Evolutionary conservation across 2,888 invertebrate species (phyloP).

Genomic region (Campoplex capitator): DNA sequence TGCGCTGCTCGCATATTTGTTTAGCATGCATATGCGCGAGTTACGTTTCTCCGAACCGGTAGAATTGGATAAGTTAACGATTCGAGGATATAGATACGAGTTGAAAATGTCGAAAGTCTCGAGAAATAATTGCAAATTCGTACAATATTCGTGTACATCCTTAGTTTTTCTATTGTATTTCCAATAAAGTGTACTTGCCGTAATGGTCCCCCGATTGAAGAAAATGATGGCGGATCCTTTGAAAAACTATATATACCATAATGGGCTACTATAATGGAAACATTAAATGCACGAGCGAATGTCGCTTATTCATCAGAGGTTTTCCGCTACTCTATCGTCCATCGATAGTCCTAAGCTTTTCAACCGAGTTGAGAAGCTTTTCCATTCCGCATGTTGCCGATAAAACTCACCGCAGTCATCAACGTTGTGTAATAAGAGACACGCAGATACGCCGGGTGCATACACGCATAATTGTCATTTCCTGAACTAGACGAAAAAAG

Average conservation of each 20-base stretch:
- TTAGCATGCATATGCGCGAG: constrained; percentile 6
- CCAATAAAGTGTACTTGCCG: background rate
- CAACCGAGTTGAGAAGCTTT: constrained; percentile 6
- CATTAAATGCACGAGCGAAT: background rate
- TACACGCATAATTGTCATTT: background rate
- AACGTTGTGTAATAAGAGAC: background rate
- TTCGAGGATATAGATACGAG: constrained; percentile 3
- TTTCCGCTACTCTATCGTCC: background rate
- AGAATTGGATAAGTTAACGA: constrained; percentile 56
- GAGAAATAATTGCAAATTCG: background rate
- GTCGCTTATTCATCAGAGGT: background rate
- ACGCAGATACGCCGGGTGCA: background rate
- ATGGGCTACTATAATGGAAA: background rate
- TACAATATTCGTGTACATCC: background rate
- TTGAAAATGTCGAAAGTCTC: too few species aligned
- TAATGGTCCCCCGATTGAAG: too few species aligned
- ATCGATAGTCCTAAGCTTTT: background rate
- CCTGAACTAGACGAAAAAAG: background rate
- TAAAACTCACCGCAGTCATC: background rate
- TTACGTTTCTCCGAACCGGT: constrained; percentile 50
- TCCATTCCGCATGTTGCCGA: background rate
- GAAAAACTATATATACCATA: background rate
- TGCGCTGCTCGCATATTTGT: constrained; percentile 33
- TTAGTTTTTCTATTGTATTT: background rate
- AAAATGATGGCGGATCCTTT: background rate